These are phyloP conservation scores for Rhizomys pruinosus DNA, from an alignment of 2,113 vertebrate species.

Conservation along the genomic window DNA sequence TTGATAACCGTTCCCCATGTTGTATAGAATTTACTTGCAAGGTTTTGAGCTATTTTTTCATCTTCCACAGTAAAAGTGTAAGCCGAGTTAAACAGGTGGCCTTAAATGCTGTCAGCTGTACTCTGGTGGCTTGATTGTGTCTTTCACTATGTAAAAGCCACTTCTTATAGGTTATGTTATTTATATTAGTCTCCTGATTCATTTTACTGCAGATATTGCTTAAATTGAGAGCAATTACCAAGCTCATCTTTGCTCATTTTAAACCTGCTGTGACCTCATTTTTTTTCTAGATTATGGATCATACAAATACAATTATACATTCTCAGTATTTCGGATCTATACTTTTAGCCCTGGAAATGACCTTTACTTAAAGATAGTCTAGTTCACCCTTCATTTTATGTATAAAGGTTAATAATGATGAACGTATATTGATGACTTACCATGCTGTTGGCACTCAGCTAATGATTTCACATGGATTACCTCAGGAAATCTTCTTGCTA, in stretches of 20 bases:
- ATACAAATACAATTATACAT: constrained; percentile 51
- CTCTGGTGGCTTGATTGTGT: constrained; percentile 45
- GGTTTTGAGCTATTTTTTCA: constrained; percentile 54
- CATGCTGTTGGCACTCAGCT: not conserved
- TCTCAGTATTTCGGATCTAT: constrained; percentile 26
- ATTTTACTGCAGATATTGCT: constrained; percentile 55
- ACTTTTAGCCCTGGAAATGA: not conserved
- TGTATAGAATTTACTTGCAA: constrained; percentile 42
- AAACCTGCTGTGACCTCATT: constrained; percentile 56
- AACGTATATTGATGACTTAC: constrained; percentile 22
- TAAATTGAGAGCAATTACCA: constrained; percentile 69
- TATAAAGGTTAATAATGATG: not conserved
- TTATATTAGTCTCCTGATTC: constrained; percentile 57
- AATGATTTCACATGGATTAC: constrained; percentile 11
- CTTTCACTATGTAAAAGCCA: constrained; percentile 36
- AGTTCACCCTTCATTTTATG: not conserved
- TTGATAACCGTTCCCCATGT: constrained; percentile 53
- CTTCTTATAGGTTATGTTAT: constrained; percentile 59
- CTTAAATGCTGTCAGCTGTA: constrained; percentile 63
- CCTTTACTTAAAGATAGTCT: not conserved
- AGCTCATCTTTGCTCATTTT: constrained; percentile 66
- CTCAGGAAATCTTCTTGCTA: not conserved
- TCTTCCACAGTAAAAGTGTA: constrained; percentile 25
- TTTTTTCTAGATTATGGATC: constrained; percentile 55
- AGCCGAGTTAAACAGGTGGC: constrained; percentile 54